A percentile compares a stretch with the other conserved stretches of the same genome.
Evolutionary conservation across 2,797 vertebrate genomes (phyloP).

Genomic region (Scyliorhinus canicula): DNA sequence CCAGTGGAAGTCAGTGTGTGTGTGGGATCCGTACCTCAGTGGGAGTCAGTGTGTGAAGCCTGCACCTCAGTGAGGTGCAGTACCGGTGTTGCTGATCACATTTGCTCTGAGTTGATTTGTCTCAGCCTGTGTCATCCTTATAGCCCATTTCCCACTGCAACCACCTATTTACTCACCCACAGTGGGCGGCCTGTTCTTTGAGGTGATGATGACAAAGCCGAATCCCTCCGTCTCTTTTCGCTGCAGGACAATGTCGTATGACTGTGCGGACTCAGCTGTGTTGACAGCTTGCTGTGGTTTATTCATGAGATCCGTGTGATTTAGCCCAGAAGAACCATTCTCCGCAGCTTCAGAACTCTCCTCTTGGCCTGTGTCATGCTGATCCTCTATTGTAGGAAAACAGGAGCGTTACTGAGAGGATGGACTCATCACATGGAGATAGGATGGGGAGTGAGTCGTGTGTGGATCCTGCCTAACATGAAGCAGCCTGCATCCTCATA

Average conservation of each 20-base stretch:
- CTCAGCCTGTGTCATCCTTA: background rate
- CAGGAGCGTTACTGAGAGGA: background rate
- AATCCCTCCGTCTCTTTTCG: constrained; percentile 91
- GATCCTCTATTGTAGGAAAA: constrained; percentile 56
- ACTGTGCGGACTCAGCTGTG: constrained; percentile 45
- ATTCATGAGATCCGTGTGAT: constrained; percentile 52
- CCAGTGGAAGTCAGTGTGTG: too few relatives aligned
- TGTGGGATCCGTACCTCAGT: too few relatives aligned
- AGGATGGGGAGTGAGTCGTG: background rate
- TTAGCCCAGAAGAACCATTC: constrained; percentile 68
- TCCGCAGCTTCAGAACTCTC: constrained; percentile 55
- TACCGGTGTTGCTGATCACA: too few relatives aligned
- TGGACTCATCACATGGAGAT: too few relatives aligned
- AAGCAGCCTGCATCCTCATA: background rate
- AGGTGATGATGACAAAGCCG: constrained; percentile 95
- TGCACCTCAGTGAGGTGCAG: too few relatives aligned
- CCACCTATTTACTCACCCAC: constrained; percentile 67
- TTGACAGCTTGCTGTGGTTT: constrained; percentile 47
- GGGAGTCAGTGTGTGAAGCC: too few relatives aligned
- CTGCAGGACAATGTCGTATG: constrained; percentile 79
- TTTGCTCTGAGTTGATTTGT: background rate
- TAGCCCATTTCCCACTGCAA: background rate
- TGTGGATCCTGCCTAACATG: background rate
- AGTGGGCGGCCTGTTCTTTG: constrained; percentile 89
- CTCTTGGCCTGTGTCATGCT: constrained; percentile 55